Base-by-base conservation (phyloP, 1,140 invertebrate species). In the Apis dorsata region DNA sequence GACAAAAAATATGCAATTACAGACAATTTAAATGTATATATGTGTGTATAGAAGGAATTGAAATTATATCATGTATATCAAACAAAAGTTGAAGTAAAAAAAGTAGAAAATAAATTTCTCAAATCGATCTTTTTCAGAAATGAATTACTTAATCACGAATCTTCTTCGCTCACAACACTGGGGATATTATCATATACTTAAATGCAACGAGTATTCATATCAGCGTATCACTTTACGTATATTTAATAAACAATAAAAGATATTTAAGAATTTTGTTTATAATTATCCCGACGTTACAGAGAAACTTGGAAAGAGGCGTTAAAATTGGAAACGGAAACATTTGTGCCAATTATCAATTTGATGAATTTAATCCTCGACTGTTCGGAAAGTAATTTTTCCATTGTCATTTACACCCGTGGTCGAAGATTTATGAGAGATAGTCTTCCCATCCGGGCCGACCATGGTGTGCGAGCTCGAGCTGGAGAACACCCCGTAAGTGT, bases 341-440 rank as follows among this genome's bases (percentile, higher is more conserved):
- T 19, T 9, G 17, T 19, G 11, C 34, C 34, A 44, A 44, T 44
- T 7, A 4, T 44, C 5, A 44, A 44, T 44, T 44, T 7, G 34
- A 44, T 44, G 34, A 13, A 34, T 60, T 88, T 88, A 86, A 85
- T 93, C 93, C 65, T 94, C 90, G 0, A 96, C 95, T 53, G 94
- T 95, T 85, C 96, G 96, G 78, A 94, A 94, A 55, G 95, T 95
- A 70, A 97, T 92, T 88, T 95, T 95, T 88, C 96, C 96, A 87
- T 97, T 96, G 84, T 97, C 95, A 86, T 97, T 96, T 69, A 97
- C 94, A 5, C 95, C 95, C 13, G 96, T 96, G 60, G 95, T 94
- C 2, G 96, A 95, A 34, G 94, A 91, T 81, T 96, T 95, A 68
- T 92, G 93, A 28, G 91, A 94, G 62, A 92, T 90, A 44, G 93